Evolutionary conservation across 1,140 invertebrate species (phyloP).

Genomic region (Halesus radiatus): DNA sequence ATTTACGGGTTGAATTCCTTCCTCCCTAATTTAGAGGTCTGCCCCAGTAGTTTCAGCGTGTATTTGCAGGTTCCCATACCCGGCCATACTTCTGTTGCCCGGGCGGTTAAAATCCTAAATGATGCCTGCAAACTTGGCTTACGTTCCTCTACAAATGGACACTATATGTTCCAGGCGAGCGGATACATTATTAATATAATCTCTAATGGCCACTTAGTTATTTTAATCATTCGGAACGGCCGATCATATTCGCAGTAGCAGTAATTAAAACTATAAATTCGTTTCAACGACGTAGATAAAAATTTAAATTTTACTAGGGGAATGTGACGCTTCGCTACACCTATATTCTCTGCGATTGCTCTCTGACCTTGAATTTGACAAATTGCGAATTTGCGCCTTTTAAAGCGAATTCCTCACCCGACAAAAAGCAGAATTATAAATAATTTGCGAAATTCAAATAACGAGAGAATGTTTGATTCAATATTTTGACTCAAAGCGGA

Average conservation of each 20-base stretch:
- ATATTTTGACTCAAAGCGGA: no score
- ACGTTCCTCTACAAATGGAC: background rate
- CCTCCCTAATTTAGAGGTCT: slow-evolving; percentile 2
- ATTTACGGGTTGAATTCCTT: slow-evolving; percentile 21
- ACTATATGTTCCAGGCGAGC: background rate
- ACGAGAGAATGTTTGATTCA: no score
- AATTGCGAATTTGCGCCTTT: no score
- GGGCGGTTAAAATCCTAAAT: slow-evolving; percentile 24
- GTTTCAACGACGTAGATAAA: no score
- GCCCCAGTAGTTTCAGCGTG: no score
- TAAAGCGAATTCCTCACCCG: no score
- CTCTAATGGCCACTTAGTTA: slow-evolving; percentile 19
- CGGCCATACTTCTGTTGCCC: background rate
- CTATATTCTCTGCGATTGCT: no score
- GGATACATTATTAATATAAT: slow-evolving; percentile 11
- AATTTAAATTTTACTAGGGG: background rate
- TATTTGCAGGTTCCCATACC: background rate
- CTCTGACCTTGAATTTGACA: no score
- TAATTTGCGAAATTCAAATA: no score
- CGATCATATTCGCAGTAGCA: background rate
- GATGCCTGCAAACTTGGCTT: background rate
- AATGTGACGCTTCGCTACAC: background rate
- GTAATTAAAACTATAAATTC: slow-evolving; percentile 25
- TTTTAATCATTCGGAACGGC: slow-evolving; percentile 5
- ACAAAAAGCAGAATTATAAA: no score